Evolutionary conservation across 2,888 invertebrate species (phyloP), one percentile per base, ranked within the genome.

Genomic region (Macrophya alboannulata): DNA sequence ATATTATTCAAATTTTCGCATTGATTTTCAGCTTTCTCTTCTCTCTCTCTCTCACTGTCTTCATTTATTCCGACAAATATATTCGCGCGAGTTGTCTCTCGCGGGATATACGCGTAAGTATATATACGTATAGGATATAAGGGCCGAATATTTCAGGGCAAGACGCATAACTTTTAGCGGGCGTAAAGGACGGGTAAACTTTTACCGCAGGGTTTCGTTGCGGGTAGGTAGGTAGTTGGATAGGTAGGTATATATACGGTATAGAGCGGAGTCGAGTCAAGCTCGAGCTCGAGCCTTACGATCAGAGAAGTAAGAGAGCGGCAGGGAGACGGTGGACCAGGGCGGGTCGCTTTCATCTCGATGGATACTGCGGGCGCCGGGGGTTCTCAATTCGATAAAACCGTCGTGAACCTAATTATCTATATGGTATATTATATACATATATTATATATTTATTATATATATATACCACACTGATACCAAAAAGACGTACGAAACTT

Each of bases 301-400:
- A 71, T 9, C 71, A 4, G 71, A 40, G 40, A 43, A 71, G 40
- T 40, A 12, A 62, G 62, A 62, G 62, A 62, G 12, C 55, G n/a
- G 55, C 5, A 77, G 77, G 31, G 55, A 31, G 51, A 31, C 10
- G 77, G n/a, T 40, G 17, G 62, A 77, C 86, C 45, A 21, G 55
- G 84, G 77, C 88, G 88, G 85, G 86, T 76, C 87, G 87, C 88
- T 89, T 88, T 89, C 88, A 88, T 90, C 88, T 88, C 85, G 87
- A 84, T 86, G 84, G 87, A 87, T 83, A 86, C 87, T 71, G 62
- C 62, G 86, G 84, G 84, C 72, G 74, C 89, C 87, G 88, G 74
- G n/a, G 89, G 68, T 86, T 31, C 89, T 89, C 89, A 89, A 88
- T 87, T 86, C 71, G 83, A 71, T 81, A 62, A 81, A 40, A 59